Conservation (phyloP, 2,113 vertebrate genomes). For the Rhagologus leucostigma region DNA sequence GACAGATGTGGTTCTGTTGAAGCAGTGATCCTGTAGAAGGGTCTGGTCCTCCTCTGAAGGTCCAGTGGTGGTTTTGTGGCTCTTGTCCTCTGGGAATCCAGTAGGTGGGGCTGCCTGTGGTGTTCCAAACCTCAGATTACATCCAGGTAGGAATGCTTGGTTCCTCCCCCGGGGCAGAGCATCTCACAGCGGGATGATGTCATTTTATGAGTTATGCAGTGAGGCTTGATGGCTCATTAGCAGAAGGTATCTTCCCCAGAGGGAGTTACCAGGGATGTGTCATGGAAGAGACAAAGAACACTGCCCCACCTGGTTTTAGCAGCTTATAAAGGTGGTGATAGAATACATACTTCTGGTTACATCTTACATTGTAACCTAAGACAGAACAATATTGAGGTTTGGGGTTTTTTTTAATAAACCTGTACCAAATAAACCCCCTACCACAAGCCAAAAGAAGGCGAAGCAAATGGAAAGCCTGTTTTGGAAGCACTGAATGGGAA, state of each 20-base stretch:
- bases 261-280: not conserved
- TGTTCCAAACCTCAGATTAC: not conserved
- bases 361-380: not conserved
- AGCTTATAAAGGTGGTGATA: too few species aligned
- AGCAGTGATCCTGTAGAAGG: not conserved
- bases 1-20: too few species aligned
- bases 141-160: not conserved
- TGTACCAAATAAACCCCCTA: accelerated
- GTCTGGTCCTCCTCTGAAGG: not conserved
- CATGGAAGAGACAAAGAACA: not conserved
- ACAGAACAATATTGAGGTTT: not conserved
- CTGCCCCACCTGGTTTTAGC: too few species aligned
- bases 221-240: not conserved
- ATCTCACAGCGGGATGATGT: not conserved
- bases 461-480: not conserved
- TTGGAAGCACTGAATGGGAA: not conserved
- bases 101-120: not conserved
- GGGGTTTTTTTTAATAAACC: not conserved
- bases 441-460: not conserved
- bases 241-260: not conserved
- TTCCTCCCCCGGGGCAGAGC: not conserved
- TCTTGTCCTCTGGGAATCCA: not conserved
- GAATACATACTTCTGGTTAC: too few species aligned
- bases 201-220: not conserved
- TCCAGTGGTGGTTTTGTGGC: not conserved